A percentile compares a stretch with the other conserved stretches of the same genome.
Evolutionary conservation across 2,113 vertebrate species (phyloP).

Genomic region (Heterocephalus glaber): DNA sequence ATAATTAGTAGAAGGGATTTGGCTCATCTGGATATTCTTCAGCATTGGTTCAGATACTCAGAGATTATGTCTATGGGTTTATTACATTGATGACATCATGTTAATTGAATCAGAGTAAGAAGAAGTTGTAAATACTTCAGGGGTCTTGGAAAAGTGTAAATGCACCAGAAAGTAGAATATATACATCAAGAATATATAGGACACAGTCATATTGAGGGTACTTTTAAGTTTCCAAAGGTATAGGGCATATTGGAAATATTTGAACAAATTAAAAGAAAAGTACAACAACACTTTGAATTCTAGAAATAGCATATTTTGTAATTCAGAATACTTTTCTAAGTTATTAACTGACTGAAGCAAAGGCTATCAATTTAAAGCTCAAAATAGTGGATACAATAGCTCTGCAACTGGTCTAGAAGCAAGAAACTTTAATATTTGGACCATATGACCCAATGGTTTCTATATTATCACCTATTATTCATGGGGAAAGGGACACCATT

Average conservation of each 20-base stretch:
- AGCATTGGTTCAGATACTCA: neutral
- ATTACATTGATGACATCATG: neutral
- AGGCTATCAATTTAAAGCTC: neutral
- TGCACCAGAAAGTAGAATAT: neutral
- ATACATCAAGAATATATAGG: neutral
- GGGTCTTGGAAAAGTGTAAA: neutral
- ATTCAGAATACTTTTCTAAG: neutral
- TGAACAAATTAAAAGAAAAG: slow-evolving; percentile 23
- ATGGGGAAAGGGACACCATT: neutral
- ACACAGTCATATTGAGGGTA: neutral
- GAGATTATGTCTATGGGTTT: neutral
- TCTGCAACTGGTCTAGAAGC: neutral
- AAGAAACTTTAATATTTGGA: neutral
- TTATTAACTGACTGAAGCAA: neutral
- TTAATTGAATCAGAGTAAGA: neutral
- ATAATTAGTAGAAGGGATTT: neutral
- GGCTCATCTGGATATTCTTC: neutral
- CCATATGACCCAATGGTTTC: neutral
- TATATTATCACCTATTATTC: neutral
- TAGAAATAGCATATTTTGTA: neutral
- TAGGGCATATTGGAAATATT: neutral
- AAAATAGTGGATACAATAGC: neutral
- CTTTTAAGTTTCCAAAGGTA: neutral
- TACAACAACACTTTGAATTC: neutral
- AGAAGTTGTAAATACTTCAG: neutral